Evolutionary conservation across 2,113 vertebrate species (phyloP).

Genomic region (Lepisosteus osseus): DNA sequence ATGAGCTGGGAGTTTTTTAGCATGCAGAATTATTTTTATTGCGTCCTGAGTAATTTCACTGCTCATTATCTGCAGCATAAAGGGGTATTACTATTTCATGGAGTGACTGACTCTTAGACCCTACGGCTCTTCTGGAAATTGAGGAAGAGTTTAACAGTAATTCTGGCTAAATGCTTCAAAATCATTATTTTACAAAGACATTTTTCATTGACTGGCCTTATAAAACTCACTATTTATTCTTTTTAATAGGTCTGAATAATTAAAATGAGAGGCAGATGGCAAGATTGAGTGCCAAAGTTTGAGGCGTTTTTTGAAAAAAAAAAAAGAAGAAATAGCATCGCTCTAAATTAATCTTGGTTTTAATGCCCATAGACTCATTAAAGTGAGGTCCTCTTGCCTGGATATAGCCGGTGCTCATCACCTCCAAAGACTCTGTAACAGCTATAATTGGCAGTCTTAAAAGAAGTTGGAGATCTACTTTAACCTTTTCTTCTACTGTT

Average conservation of each 20-base stretch:
- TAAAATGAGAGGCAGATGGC: neutral
- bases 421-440: no score
- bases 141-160: neutral
- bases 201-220: neutral
- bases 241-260: neutral
- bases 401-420: no score
- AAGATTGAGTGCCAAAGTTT: neutral
- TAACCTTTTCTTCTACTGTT: no score
- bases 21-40: neutral
- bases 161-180: neutral
- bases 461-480: no score
- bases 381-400: no score
- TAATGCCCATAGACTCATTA: no score
- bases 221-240: neutral
- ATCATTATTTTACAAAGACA: neutral
- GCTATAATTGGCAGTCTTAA: no score
- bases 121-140: neutral
- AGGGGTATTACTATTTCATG: neutral
- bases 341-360: no score
- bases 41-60: neutral
- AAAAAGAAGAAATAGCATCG: no score
- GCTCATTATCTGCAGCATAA: neutral
- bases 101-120: no score
- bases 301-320: neutral
- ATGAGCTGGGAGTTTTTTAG: no score